Percentiles rank a stretch among this genome's conserved stretches.
Conservation (phyloP, 2,888 invertebrate species). For the Heliconius hortense region DNA sequence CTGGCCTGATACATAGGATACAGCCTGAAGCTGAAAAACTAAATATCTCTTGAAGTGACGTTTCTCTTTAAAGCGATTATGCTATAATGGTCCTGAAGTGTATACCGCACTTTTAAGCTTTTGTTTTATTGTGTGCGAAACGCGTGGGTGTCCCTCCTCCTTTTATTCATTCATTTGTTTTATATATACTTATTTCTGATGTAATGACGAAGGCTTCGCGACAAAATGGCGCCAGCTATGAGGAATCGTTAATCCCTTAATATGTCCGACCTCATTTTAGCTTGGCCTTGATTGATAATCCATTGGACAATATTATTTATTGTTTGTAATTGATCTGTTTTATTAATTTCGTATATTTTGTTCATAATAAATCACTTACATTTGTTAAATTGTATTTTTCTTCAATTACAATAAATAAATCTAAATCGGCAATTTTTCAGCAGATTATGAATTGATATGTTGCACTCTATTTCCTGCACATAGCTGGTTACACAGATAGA, state of each 20-base stretch:
- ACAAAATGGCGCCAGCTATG: conserved; percentile 54
- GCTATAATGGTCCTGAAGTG: conserved; percentile 46
- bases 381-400: background rate
- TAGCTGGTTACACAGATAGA: too few species aligned
- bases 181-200: conserved; percentile 65
- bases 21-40: too few species aligned
- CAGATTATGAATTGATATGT: too few species aligned
- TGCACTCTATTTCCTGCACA: too few species aligned
- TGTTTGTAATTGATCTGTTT: conserved; percentile 1
- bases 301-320: conserved; percentile 17
- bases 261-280: conserved; percentile 24
- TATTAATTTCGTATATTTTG: background rate
- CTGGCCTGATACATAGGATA: too few species aligned
- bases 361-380: background rate
- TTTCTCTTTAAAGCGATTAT: conserved; percentile 44
- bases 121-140: conserved; percentile 61
- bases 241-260: conserved; percentile 41
- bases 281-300: conserved; percentile 19
- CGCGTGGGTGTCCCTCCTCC: conserved; percentile 73
- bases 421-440: background rate
- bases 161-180: conserved; percentile 70
- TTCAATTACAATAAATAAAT: background rate
- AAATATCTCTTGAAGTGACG: conserved; percentile 43
- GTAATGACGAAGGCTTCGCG: conserved; percentile 56
- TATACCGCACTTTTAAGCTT: conserved; percentile 54